Conservation (phyloP, 2,888 invertebrate species). For the Leptinotarsa rubiginosa region DNA sequence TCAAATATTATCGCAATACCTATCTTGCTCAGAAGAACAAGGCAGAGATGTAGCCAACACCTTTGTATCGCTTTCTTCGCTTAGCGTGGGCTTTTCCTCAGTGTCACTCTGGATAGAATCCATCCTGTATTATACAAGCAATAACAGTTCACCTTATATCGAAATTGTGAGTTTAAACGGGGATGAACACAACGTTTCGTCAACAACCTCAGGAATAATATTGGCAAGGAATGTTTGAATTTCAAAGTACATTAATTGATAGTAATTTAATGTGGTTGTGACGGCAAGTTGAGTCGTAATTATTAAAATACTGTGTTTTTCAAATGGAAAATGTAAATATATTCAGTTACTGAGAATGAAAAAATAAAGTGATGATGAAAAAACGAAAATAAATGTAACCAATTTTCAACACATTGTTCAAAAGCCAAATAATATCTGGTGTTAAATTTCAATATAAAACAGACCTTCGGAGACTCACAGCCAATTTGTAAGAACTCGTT, state of each 20-base stretch:
- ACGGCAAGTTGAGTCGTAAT: too few relatives aligned
- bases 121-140: slow-evolving; percentile 53
- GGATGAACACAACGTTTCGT: too few relatives aligned
- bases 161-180: not conserved
- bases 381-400: not conserved
- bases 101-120: slow-evolving; percentile 47
- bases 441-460: slow-evolving; percentile 12
- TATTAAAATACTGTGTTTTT: too few relatives aligned
- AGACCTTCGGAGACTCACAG: slow-evolving; percentile 56
- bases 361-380: too few relatives aligned
- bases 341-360: too few relatives aligned
- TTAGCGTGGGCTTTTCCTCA: slow-evolving; percentile 56
- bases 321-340: too few relatives aligned
- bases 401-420: not conserved
- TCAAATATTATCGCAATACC: slow-evolving; percentile 52
- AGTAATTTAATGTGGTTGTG: too few relatives aligned
- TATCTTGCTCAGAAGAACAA: slow-evolving; percentile 59
- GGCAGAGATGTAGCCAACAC: slow-evolving; percentile 57
- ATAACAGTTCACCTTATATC: slow-evolving; percentile 30
- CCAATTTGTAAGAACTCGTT: slow-evolving; percentile 61
- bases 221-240: too few relatives aligned
- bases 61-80: slow-evolving; percentile 60
- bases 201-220: too few relatives aligned
- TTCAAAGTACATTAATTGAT: too few relatives aligned
- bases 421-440: not conserved